Conservation (phyloP, 2,888 invertebrate species). For the Tenodera sinensis region DNA sequence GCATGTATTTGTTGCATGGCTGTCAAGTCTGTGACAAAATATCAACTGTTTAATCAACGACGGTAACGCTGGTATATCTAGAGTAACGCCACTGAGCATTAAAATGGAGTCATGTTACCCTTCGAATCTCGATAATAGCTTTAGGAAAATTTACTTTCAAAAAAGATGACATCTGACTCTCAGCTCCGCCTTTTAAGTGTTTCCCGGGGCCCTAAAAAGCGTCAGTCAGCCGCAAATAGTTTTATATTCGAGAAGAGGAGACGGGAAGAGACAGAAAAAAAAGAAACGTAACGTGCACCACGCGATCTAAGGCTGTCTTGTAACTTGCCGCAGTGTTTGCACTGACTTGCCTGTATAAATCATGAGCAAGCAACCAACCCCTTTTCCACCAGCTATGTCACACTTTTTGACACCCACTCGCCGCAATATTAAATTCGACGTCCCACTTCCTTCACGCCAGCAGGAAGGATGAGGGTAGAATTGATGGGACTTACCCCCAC, state of each 20-base stretch:
- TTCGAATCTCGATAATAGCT: not conserved
- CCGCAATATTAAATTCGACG: not conserved
- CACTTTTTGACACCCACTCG: not conserved
- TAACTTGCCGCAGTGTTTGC: no score
- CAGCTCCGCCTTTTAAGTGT: not conserved
- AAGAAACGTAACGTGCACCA: not conserved
- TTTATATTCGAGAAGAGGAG: no score
- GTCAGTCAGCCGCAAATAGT: not conserved
- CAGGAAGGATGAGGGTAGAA: not conserved
- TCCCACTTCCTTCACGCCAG: not conserved
- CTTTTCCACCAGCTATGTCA: not conserved
- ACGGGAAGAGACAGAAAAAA: no score
- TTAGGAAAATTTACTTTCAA: not conserved
- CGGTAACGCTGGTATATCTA: no score
- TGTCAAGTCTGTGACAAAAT: no score
- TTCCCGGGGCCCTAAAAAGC: not conserved
- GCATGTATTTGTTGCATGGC: no score
- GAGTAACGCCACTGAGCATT: not conserved
- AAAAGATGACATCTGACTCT: not conserved
- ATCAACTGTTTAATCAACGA: no score
- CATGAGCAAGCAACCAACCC: not conserved
- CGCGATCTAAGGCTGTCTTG: no score
- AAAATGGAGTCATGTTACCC: not conserved
- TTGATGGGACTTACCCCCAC: not conserved
- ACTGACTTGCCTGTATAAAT: not conserved